Base-by-base conservation (phyloP, 2,113 vertebrate genomes). In the Indicator indicator region DNA sequence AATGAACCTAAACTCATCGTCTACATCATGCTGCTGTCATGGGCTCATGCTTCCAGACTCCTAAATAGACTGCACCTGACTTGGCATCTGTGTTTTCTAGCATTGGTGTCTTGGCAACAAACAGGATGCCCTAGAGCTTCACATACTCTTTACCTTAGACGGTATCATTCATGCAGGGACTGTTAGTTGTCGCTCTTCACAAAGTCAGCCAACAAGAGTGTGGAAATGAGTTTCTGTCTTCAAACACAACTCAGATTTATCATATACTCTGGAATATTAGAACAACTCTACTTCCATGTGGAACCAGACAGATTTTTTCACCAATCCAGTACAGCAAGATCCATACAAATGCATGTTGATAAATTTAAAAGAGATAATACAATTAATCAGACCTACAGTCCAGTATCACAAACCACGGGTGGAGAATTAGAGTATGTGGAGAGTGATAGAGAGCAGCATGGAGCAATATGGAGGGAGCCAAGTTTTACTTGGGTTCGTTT, bases 1-100 rank as follows among this genome's bases (percentile, higher is more conserved):
- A 94, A 95, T 68, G 70, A 97, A 86, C 72, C 48, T 79, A 89
- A 92, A 52, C 70, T 68, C 76, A 87, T 52, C 79, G 94, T 87
- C 86, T 86, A 72, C 92, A 88, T 93, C 69, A n/a, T 46, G 65
- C 90, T 96, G 83, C 44, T 94, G 75, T 92, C 86, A 93, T 1
- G 4, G 80, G 63, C 50, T 94, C 10, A 9, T 69, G 54, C 23
- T 77, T 76, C 63, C 80, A 74, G 21, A 50, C 52, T 71, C 40
- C 30, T 80, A 65, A 71, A 77, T 9, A 17, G 90, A 87, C 56
- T 40, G n/a, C 81, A 75, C 19, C 13, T 67, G 46, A 88, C 42
- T 93, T 44, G 48, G 74, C 75, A 88, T 60, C 32, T 70, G 11
- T 56, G 55, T 63, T 88, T 82, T 95, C 65, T 54, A 86, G 32